Percentiles rank a stretch among this genome's conserved stretches.
phyloP scores from a whole-genome alignment of 2,888 invertebrate species.

The Colostygia pectinataria region DNA sequence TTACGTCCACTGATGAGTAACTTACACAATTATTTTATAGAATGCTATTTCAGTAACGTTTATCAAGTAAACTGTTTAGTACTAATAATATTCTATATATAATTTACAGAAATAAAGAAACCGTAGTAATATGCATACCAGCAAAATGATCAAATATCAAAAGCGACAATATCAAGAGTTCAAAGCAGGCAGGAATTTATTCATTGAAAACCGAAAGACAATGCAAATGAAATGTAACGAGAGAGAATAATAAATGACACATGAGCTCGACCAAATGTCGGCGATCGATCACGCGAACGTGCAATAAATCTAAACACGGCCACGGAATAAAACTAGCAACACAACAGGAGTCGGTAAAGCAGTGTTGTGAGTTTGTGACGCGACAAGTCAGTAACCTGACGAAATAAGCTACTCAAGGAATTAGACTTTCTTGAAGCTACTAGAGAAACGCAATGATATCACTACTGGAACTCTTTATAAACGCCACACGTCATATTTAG shows the following conservation, averaged over 20 bases:
- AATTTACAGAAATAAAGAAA: too few species aligned
- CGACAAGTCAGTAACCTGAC: constrained; percentile 17
- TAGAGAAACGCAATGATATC: too few species aligned
- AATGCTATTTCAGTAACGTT: too few species aligned
- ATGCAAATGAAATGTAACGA: constrained; percentile 15
- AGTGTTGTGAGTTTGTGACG: too few species aligned
- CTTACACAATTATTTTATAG: too few species aligned
- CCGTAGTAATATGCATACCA: neutral
- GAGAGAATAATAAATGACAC: constrained; percentile 26
- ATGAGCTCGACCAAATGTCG: constrained; percentile 17
- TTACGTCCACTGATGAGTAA: too few species aligned
- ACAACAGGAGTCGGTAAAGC: neutral
- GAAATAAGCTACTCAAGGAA: too few species aligned
- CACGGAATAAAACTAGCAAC: neutral
- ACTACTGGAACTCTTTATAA: too few species aligned
- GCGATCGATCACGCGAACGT: constrained; percentile 23
- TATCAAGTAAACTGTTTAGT: too few species aligned
- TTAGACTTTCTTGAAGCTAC: too few species aligned
- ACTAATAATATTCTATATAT: too few species aligned
- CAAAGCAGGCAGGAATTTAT: neutral
- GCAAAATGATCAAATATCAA: constrained; percentile 4
- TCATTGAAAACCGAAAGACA: constrained; percentile 10
- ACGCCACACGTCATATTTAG: too few species aligned
- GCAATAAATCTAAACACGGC: constrained; percentile 23
- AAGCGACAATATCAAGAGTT: neutral